phyloP scores from a whole-genome alignment of 2,888 invertebrate genomes.

The Drosophila multiciliata region DNA sequence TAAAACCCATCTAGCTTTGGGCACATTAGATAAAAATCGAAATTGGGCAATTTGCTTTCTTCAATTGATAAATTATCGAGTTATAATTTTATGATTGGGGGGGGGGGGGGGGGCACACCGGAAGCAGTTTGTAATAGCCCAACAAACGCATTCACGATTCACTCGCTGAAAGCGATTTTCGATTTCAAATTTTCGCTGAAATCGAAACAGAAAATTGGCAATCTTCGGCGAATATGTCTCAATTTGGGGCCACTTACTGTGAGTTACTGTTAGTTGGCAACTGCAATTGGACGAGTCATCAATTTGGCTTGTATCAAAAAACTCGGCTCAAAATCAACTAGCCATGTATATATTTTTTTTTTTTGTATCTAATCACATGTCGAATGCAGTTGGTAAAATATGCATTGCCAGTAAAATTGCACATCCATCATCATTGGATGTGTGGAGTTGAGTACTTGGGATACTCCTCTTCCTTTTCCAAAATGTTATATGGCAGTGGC shows the following conservation, averaged over 20 bases:
- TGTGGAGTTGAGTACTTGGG: slow-evolving; percentile 4
- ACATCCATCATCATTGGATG: slow-evolving; percentile 31
- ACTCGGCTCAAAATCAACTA: slow-evolving; percentile 12
- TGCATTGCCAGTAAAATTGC: slow-evolving; percentile 23
- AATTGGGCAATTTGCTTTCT: slow-evolving; percentile 3
- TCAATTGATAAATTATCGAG: neutral
- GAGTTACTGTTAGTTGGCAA: neutral
- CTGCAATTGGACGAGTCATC: slow-evolving; percentile 2
- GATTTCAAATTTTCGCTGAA: slow-evolving; percentile 11
- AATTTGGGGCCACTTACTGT: neutral
- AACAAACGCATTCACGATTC: slow-evolving; percentile 1
- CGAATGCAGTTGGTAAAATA: neutral
- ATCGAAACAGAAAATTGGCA: slow-evolving; percentile 27
- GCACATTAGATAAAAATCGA: neutral
- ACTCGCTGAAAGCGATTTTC: slow-evolving; percentile 4
- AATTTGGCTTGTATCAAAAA: slow-evolving; percentile 1
- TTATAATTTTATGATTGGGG: neutral
- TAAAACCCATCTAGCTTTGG: neutral
- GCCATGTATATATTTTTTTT: neutral
- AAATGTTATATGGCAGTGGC: slow-evolving; percentile 15
- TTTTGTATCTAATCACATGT: slow-evolving; percentile 23
- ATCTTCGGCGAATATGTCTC: neutral
- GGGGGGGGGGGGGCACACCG: neutral
- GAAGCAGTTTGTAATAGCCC: neutral
- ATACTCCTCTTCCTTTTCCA: slow-evolving; percentile 42